These are phyloP conservation scores for Coranthus polyacanthus DNA, from an alignment of 2,797 vertebrate species.

Conservation along the genomic window DNA sequence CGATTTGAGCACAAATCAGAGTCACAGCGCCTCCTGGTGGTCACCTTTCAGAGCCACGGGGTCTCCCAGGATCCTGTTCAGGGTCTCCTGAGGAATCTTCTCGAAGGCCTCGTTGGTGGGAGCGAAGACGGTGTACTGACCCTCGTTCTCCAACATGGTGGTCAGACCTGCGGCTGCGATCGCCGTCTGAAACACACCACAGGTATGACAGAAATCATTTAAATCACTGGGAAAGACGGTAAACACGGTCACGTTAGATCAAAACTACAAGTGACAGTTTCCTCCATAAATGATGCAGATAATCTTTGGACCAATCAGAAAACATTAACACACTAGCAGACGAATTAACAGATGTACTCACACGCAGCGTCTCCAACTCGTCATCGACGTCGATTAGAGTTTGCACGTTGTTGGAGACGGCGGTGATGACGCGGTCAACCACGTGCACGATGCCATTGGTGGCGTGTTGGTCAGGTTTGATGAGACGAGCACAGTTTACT, in stretches of 20 bases:
- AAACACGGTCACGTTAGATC: too few relatives aligned
- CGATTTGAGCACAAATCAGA: too few relatives aligned
- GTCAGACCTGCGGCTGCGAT: slow-evolving; percentile 92
- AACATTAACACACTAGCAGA: background rate
- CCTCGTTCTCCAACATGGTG: slow-evolving; percentile 88
- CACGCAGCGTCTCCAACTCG: slow-evolving; percentile 91
- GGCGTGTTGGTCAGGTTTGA: slow-evolving; percentile 96
- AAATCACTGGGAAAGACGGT: too few relatives aligned
- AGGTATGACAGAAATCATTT: background rate
- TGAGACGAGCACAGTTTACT: slow-evolving; percentile 94
- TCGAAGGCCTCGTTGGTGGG: slow-evolving; percentile 96
- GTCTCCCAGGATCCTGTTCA: slow-evolving; percentile 94
- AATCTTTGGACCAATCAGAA: too few relatives aligned
- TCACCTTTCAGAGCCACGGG: slow-evolving; percentile 94
- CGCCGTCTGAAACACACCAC: slow-evolving; percentile 84
- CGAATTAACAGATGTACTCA: slow-evolving; percentile 70
- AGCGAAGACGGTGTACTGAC: slow-evolving; percentile 93
- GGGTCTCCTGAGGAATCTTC: slow-evolving; percentile 91
- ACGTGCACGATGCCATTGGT: slow-evolving; percentile 98
- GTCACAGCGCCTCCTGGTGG: background rate
- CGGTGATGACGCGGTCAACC: slow-evolving; percentile 96
- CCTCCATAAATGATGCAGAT: too few relatives aligned
- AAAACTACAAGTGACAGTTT: too few relatives aligned
- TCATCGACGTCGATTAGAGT: slow-evolving; percentile 92
- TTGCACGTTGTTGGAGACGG: slow-evolving; percentile 90